Evolutionary conservation across 2,113 vertebrate species (phyloP), one percentile per base, ranked within the genome.

Genomic region (Corydoras sp.): DNA sequence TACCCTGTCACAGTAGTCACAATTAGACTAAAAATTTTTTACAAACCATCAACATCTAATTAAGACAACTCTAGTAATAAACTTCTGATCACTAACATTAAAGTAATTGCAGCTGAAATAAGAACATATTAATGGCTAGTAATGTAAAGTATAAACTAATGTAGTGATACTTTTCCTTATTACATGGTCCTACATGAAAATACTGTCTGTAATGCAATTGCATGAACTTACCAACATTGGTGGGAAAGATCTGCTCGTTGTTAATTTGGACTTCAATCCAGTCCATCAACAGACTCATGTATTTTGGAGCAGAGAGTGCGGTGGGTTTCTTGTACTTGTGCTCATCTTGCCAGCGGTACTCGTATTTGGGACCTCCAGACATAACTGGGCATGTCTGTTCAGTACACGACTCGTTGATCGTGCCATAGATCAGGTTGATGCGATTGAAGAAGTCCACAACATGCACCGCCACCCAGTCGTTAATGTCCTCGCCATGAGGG

Each of bases 391-490:
- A 99, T 1, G 91, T 92, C 65, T 91, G 89, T 79, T 95, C 94
- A 0, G 95, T 98, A 88, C 96, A 99, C 51, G 89, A 93, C 63
- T 99, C 96, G 7, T 92, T 94, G 86, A 99, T 89, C 83, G 96
- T 99, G 87, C 96, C 96, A 0, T 99, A 99, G 86, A 99, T 97
- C 84, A 99, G 94, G 88, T 99, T 99, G 88, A 99, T 89, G 56
- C 96, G 94, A 87, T 99, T 99, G 86, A 99, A 99, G 89, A 99
- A 99, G 88, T 99, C 96, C 71, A 99, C 96, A 76, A 97, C 96
- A 2, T 98, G 95, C 76, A 99, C 96, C 0, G 96, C 96, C 83
- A 98, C 95, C 96, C 96, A 99, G 83, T 99, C 96, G 0, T 94
- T 91, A 74, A 94, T 91, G 75, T 95, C 95, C 88, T 99, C 96